A percentile compares a stretch with the other conserved stretches of the same genome.
These are phyloP conservation scores for Caerostris darwini DNA, from an alignment of 1,140 invertebrate genomes.

Conservation along the genomic window DNA sequence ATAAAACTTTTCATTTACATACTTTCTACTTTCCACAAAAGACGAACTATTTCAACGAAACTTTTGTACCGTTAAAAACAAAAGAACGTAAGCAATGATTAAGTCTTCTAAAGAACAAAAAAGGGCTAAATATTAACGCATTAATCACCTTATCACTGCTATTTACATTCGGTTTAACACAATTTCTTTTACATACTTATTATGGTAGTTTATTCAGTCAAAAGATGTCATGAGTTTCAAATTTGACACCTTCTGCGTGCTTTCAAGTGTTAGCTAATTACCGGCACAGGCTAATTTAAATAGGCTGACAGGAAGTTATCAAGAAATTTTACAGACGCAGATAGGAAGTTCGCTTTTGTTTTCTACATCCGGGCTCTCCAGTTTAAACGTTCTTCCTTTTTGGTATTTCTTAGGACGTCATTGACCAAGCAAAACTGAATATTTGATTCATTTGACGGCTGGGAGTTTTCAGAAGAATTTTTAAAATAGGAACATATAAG, in stretches of 20 bases:
- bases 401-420: conserved; percentile 6
- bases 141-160: conserved; percentile 38
- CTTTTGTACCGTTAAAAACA: neutral
- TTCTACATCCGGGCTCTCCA: neutral
- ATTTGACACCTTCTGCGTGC: conserved; percentile 58
- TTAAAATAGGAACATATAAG: no score
- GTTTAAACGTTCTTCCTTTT: neutral
- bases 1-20: neutral
- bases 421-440: neutral
- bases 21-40: neutral
- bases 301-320: neutral
- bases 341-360: conserved; percentile 39
- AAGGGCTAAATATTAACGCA: conserved; percentile 2
- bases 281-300: conserved; percentile 49
- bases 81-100: conserved; percentile 43
- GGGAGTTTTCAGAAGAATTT: neutral
- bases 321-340: conserved; percentile 14
- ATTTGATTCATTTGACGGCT: neutral
- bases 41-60: neutral
- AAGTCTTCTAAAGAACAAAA: conserved; percentile 38
- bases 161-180: conserved; percentile 46
- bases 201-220: conserved; percentile 62
- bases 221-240: conserved; percentile 56
- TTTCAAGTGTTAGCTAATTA: conserved; percentile 63
- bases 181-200: conserved; percentile 54